phyloP scores from a whole-genome alignment of 1,140 invertebrate genomes.

The Tetranychus cinnabarinus region DNA sequence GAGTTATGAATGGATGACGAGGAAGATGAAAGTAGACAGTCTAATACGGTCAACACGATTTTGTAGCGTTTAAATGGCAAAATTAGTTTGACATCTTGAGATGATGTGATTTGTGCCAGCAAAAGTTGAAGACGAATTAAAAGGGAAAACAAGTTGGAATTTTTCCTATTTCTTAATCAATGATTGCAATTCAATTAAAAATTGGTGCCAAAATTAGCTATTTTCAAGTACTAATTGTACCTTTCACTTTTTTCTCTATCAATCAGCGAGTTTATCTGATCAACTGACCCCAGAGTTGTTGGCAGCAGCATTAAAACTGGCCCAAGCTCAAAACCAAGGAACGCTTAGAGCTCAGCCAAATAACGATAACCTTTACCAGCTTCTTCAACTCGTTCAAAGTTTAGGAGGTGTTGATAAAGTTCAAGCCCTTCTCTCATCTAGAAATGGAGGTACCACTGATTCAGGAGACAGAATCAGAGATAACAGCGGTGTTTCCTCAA shows the following conservation, averaged over 20 bases:
- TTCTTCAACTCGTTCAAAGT: conserved; percentile 13
- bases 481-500: background rate
- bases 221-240: background rate
- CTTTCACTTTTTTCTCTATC: background rate
- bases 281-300: background rate
- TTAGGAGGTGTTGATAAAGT: conserved; percentile 16
- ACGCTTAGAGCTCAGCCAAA: background rate
- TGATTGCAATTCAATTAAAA: too few relatives aligned
- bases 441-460: background rate
- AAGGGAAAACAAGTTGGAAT: too few relatives aligned
- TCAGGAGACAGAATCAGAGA: background rate
- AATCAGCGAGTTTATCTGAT: background rate
- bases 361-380: conserved; percentile 10
- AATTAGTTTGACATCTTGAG: too few relatives aligned
- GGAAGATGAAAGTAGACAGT: too few relatives aligned
- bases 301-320: background rate
- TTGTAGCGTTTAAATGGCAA: too few relatives aligned
- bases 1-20: too few relatives aligned
- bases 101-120: too few relatives aligned
- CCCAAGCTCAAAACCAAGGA: background rate
- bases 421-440: conserved; percentile 7
- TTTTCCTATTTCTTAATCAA: too few relatives aligned
- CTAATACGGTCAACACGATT: too few relatives aligned
- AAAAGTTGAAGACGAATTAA: too few relatives aligned
- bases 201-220: background rate